Base-by-base conservation (phyloP, 2,113 vertebrate genomes). In the Oncorhynchus keta region DNA sequence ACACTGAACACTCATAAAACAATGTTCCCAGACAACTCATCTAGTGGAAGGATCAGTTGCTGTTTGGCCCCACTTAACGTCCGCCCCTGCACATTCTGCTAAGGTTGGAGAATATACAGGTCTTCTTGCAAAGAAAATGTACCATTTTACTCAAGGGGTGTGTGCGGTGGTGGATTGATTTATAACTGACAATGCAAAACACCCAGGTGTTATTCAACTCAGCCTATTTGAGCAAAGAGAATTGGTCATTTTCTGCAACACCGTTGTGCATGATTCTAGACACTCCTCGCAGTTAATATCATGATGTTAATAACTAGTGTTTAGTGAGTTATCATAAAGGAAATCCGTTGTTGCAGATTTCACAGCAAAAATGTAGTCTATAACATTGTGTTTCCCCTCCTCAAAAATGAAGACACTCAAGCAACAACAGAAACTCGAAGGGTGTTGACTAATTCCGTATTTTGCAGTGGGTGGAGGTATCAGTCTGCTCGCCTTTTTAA, bases 401-500 rank as follows among this genome's bases (percentile, higher is more conserved):
- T 55, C 18, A 66, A 45, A 73, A 28, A 30, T 16, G 39, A 26
- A 55, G 59, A 51, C 77, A 76, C 83, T 87, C 79, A 70, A 86
- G 77, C 84, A 83, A 62, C 11, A 78, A 51, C 83, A 85, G 84
- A 79, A 80, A 71, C 77, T 79, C 76, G 67, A 22, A 81, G 85
- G 84, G 85, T 83, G 88, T 91, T 85, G 86, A 80, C 22, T 76
- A 67, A 75, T 66, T 75, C 57, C 2, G 80, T 75, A 79, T 76
- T 76, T 76, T 76, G 79, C 26, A 57, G 83, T 74, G 88, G 83
- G 84, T 87, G 87, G 86, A 86, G 81, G 88, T 92, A 90, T 92
- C 92, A 90, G 86, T 80, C 83, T 88, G 83, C 81, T 86, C 80
- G 11, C 70, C 67, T 86, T 90, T 90, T 83, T 88, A 82, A 74